Base-by-base conservation (phyloP, 2,888 invertebrate genomes). In the Athripsodes cinereus region DNA sequence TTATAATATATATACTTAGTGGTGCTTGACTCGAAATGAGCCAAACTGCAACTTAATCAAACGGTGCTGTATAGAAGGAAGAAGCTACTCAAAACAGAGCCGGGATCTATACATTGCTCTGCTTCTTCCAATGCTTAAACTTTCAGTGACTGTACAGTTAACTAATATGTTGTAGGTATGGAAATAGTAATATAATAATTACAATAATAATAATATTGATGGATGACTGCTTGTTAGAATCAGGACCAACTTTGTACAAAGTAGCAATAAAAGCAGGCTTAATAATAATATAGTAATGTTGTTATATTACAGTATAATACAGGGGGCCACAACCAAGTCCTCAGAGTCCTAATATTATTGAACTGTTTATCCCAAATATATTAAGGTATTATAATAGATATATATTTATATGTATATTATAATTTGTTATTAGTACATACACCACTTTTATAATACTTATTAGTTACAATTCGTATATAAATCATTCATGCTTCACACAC, bases 41-140 rank as follows among this genome's bases (percentile, higher is more conserved):
- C 58, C 60, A 72, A 74, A 76, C 78, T 74, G 84, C 84, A 85
- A 85, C 83, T 82, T 73, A 85, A 84, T 84, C 76, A 81, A 84
- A 85, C 79, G 80, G 85, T 84, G 83, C 84, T 84, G 82, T 77
- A 83, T 81, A 82, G 81, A 75, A 80, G 72, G 80, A 83, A 82
- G 78, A 84, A 83, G 83, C 83, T 73, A 73, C 73, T 72, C 70
- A 66, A 8, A 68, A 59, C 50, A 47, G 26, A 50, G 26, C 50
- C 22, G 50, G 26, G 22, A 67, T 64, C 68, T 65, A 55, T 49
- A 55, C 47, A 51, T 55, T 20, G 50, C 61, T 53, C 58, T 48
- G 68, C 66, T 68, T 71, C 71, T 55, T 60, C 61, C 63, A 57
- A 55, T 46, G 54, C n/a, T n/a, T n/a, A n/a, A 53, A 48, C 52